These are phyloP conservation scores for Benthosema pterotum DNA, from an alignment of 2,797 vertebrate genomes.

Conservation along the genomic window DNA sequence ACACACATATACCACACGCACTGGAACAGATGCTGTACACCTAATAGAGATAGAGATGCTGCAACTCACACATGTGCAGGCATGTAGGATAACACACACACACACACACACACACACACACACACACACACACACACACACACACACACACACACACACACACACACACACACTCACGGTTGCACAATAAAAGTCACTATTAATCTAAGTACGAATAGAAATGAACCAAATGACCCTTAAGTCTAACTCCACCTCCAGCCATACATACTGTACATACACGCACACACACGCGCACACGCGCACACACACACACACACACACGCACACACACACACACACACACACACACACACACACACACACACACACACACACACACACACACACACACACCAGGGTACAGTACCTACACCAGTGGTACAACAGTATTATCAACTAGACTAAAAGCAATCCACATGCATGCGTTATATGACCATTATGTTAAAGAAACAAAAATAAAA, in stretches of 20 bases:
- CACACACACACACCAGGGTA: not conserved
- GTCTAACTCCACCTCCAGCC: not conserved
- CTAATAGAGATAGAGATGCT: not conserved
- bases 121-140: conserved; percentile 2
- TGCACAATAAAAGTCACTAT: not conserved
- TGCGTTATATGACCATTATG: no score
- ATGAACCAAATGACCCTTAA: no score
- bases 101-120: conserved; percentile 34
- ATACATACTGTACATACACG: not conserved
- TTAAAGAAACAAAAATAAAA: no score
- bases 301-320: conserved; percentile 16
- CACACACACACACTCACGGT: not conserved
- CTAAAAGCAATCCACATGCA: no score
- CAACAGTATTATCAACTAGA: not conserved
- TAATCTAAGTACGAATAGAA: no score
- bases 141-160: conserved; percentile 1
- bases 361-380: not conserved
- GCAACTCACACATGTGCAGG: not conserved
- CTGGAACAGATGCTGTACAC: not conserved
- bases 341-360: conserved; percentile 28
- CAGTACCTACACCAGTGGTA: no score
- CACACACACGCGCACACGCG: conserved; percentile 12
- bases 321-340: not conserved
- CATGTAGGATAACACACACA: conserved; percentile 11
- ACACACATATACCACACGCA: not conserved